A percentile compares a stretch with the other conserved stretches of the same genome.
These are phyloP conservation scores for Pegoplata infirma DNA, from an alignment of 2,888 invertebrate species.

Conservation along the genomic window DNA sequence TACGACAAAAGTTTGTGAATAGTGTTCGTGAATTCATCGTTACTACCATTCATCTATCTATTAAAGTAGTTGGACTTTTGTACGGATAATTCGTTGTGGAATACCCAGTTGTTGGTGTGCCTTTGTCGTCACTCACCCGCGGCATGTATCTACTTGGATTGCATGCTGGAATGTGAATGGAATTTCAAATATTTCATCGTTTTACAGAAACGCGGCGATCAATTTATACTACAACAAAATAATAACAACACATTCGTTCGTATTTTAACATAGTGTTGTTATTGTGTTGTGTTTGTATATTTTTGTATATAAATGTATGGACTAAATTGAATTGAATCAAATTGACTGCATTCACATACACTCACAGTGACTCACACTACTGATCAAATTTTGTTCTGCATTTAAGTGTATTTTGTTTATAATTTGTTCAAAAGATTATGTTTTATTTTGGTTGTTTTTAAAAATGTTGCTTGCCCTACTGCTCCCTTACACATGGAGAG, in stretches of 20 bases:
- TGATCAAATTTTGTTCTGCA: not conserved
- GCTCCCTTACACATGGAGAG: too few relatives aligned
- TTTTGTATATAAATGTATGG: not conserved
- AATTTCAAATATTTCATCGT: conserved; percentile 75
- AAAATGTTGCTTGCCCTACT: too few relatives aligned
- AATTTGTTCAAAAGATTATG: not conserved
- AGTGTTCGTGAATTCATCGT: conserved; percentile 32
- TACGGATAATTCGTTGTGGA: conserved; percentile 32
- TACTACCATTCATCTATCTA: conserved; percentile 8
- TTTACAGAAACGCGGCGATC: conserved; percentile 62
- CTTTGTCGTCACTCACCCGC: conserved; percentile 51
- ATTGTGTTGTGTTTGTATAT: not conserved
- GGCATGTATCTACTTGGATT: conserved; percentile 70
- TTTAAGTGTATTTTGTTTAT: not conserved
- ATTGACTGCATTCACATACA: not conserved
- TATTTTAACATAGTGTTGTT: too few relatives aligned
- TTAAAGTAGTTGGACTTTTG: conserved; percentile 14
- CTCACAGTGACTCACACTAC: not conserved
- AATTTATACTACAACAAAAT: conserved; percentile 51
- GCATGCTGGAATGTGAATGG: conserved; percentile 77
- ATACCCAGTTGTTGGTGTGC: conserved; percentile 46
- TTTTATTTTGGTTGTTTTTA: too few relatives aligned
- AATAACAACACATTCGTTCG: conserved; percentile 59
- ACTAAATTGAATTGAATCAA: not conserved
- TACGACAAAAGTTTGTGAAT: conserved; percentile 23